These are phyloP conservation scores for Pogonomyrmex californicus DNA, from an alignment of 1,140 invertebrate species.

Conservation along the genomic window DNA sequence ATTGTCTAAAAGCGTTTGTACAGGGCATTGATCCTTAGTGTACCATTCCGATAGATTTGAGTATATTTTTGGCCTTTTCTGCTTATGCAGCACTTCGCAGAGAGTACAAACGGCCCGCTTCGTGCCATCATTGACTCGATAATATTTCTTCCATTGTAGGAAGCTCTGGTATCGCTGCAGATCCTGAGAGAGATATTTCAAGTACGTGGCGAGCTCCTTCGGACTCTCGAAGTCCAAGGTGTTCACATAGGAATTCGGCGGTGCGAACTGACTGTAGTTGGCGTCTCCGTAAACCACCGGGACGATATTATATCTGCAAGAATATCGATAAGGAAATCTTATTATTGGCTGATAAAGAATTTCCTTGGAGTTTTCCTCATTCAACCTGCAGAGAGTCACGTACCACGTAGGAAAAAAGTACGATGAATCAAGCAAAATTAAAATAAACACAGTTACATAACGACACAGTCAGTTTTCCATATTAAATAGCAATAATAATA, in stretches of 20 bases:
- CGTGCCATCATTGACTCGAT: conserved; percentile 64
- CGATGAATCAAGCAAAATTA: neutral
- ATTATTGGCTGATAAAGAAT: conserved; percentile 24
- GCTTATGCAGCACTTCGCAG: conserved; percentile 75
- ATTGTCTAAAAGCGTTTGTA: conserved; percentile 67
- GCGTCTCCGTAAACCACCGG: conserved; percentile 88
- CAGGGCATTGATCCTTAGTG: conserved; percentile 68
- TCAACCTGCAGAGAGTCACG: neutral
- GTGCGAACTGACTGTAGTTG: conserved; percentile 87
- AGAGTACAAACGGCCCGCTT: conserved; percentile 72
- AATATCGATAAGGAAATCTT: conserved; percentile 25
- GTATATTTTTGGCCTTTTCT: conserved; percentile 58
- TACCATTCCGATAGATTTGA: conserved; percentile 76
- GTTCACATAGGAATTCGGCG: conserved; percentile 89
- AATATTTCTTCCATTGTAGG: conserved; percentile 87
- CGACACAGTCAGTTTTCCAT: neutral
- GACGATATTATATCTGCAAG: conserved; percentile 83
- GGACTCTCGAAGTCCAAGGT: conserved; percentile 87
- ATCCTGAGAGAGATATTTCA: conserved; percentile 86
- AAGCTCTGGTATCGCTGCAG: conserved; percentile 85
- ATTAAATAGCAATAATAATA: neutral
- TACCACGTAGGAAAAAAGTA: neutral
- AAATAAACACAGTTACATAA: neutral
- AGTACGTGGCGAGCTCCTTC: conserved; percentile 86
- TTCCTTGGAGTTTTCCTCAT: neutral